Conservation (phyloP, 2,888 invertebrate species). For the Aproaerema taeniolella region DNA sequence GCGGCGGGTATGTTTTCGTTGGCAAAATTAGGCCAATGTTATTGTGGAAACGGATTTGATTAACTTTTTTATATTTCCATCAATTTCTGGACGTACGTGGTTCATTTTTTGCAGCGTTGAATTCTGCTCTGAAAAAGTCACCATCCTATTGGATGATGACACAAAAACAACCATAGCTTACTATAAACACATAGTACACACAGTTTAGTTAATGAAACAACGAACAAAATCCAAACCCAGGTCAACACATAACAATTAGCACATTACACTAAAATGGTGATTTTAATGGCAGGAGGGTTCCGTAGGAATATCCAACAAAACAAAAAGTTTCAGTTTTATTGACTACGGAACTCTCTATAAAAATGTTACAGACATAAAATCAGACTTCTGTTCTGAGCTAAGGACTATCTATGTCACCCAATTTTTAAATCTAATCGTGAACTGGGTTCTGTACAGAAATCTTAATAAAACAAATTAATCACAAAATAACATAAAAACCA, state of each 20-base stretch:
- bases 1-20: too few relatives aligned
- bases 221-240: slow-evolving; percentile 75
- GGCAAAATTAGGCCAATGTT: too few relatives aligned
- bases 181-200: slow-evolving; percentile 75
- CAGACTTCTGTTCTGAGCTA: slow-evolving; percentile 6
- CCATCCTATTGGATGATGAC: slow-evolving; percentile 30
- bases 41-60: neutral
- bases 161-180: slow-evolving; percentile 64
- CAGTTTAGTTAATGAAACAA: slow-evolving; percentile 74
- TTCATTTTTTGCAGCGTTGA: neutral
- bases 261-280: slow-evolving; percentile 73
- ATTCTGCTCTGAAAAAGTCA: slow-evolving; percentile 2
- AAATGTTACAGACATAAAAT: neutral
- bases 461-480: slow-evolving; percentile 44
- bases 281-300: slow-evolving; percentile 59
- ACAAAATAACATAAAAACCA: slow-evolving; percentile 65
- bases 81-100: slow-evolving; percentile 5
- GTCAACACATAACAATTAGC: slow-evolving; percentile 71
- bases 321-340: too few relatives aligned
- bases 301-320: too few relatives aligned
- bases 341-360: slow-evolving; percentile 60
- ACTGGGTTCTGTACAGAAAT: slow-evolving; percentile 51
- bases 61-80: neutral
- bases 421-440: too few relatives aligned
- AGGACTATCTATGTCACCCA: slow-evolving; percentile 8